These are phyloP conservation scores for Hydrolagus affinis DNA, from an alignment of 2,113 vertebrate species.

Conservation along the genomic window DNA sequence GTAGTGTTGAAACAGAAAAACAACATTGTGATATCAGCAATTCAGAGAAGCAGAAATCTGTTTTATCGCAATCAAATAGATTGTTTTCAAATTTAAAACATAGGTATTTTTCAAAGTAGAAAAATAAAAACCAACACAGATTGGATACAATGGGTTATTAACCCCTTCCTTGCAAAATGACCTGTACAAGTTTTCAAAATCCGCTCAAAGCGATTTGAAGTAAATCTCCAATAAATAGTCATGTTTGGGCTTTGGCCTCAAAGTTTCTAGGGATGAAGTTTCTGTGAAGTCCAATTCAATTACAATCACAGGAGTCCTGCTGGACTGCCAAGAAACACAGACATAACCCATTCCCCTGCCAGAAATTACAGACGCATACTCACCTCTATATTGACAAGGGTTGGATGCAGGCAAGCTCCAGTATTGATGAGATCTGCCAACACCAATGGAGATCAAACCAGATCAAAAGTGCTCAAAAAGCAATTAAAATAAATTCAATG, in stretches of 20 bases:
- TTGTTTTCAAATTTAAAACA: background rate
- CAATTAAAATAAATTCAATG: background rate
- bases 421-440: background rate
- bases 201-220: background rate
- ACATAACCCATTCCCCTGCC: background rate
- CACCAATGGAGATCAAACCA: no score
- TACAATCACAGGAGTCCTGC: background rate
- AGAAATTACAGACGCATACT: background rate
- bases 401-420: background rate
- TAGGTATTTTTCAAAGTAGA: background rate
- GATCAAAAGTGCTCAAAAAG: background rate
- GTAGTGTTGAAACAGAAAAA: background rate
- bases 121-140: background rate
- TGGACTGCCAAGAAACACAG: background rate
- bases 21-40: background rate
- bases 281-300: conserved; percentile 3
- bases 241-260: background rate
- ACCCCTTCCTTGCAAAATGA: background rate
- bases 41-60: background rate
- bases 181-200: background rate
- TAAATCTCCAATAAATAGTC: background rate
- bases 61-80: background rate
- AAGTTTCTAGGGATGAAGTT: background rate
- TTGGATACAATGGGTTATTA: background rate
- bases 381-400: background rate